These are phyloP conservation scores for Upupa epops DNA, from an alignment of 2,113 vertebrate genomes.

Conservation along the genomic window DNA sequence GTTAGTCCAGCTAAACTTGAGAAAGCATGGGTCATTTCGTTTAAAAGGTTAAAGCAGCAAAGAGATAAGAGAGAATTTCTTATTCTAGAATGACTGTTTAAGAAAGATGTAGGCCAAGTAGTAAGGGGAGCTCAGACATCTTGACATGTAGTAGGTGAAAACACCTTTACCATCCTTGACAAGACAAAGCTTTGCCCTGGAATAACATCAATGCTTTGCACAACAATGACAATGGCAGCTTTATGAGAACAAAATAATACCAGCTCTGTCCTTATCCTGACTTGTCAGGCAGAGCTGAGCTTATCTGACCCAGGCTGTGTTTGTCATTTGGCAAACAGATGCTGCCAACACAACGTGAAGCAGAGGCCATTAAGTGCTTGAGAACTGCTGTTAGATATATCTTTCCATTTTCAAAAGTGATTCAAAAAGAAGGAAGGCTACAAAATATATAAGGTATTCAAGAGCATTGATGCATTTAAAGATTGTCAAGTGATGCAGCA, in stretches of 20 bases:
- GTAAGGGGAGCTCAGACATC: neutral
- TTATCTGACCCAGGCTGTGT: neutral
- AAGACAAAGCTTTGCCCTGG: neutral
- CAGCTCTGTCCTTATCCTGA: neutral
- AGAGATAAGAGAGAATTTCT: slow-evolving; percentile 13
- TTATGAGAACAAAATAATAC: neutral
- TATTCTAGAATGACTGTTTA: neutral
- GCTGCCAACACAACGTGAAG: neutral
- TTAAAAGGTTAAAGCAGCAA: neutral
- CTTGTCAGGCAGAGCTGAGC: neutral
- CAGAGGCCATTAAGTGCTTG: neutral
- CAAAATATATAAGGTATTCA: slow-evolving; percentile 13
- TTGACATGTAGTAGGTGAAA: neutral
- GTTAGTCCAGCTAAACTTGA: neutral
- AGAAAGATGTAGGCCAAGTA: slow-evolving; percentile 24
- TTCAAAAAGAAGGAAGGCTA: neutral
- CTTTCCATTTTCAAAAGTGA: neutral
- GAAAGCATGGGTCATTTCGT: slow-evolving; percentile 7
- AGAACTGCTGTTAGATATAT: neutral
- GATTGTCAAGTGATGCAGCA: slow-evolving; percentile 37
- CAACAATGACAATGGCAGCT: neutral
- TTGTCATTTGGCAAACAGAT: slow-evolving; percentile 13
- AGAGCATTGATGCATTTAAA: slow-evolving; percentile 44
- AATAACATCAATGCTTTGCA: neutral
- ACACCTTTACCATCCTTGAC: slow-evolving; percentile 2